A percentile compares a stretch with the other conserved stretches of the same genome.
Evolutionary conservation across 1,140 invertebrate genomes (phyloP).

Genomic region (Eufriesea mexicana): DNA sequence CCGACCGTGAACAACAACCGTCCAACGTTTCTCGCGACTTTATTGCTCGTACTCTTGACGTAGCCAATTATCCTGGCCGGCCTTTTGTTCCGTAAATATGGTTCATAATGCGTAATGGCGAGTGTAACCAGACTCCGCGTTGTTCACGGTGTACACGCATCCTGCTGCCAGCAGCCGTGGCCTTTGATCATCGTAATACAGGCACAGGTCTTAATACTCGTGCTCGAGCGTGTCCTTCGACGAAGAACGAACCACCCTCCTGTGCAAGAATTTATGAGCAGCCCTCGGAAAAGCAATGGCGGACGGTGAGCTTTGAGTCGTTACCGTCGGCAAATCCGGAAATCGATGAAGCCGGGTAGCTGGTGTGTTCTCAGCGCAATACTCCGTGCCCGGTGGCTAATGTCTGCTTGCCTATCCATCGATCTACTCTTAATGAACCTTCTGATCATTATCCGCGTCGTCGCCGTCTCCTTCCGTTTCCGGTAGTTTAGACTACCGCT

Average conservation of each 20-base stretch:
- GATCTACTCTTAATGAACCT: constrained; percentile 55
- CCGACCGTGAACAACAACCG: background rate
- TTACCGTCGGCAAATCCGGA: constrained; percentile 43
- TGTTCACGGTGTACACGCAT: background rate
- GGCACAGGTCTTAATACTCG: background rate
- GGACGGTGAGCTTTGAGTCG: constrained; percentile 29
- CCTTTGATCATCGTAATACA: constrained; percentile 36
- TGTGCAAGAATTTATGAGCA: constrained; percentile 34
- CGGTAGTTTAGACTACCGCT: background rate
- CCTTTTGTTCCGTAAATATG: background rate
- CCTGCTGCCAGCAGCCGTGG: background rate
- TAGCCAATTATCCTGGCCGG: background rate
- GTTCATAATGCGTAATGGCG: background rate
- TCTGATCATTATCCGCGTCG: constrained; percentile 46
- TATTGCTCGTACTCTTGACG: background rate
- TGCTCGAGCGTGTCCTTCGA: background rate
- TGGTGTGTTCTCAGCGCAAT: constrained; percentile 30
- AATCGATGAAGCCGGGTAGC: constrained; percentile 43
- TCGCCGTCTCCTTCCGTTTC: constrained; percentile 43
- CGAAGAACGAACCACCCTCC: background rate
- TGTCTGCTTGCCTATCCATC: constrained; percentile 47
- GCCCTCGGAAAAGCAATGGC: constrained; percentile 1
- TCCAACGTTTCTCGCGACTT: background rate
- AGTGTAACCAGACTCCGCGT: background rate
- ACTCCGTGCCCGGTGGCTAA: constrained; percentile 31